phyloP scores from a whole-genome alignment of 2,797 vertebrate genomes.

The Pangasius krempfi region DNA sequence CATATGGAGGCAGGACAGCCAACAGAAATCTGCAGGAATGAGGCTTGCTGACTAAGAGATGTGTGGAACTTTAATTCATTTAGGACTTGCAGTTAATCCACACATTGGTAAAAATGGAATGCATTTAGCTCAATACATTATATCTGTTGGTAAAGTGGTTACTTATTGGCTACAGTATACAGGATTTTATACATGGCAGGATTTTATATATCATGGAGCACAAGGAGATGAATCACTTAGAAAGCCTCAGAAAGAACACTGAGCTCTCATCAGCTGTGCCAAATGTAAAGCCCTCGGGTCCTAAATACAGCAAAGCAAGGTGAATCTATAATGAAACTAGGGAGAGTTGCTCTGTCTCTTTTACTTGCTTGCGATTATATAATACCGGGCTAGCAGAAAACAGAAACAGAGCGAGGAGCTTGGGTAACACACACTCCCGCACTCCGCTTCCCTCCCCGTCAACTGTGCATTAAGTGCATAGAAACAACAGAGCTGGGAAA shows the following conservation, averaged over 20 bases:
- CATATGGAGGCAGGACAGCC: conserved; percentile 33
- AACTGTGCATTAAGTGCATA: conserved; percentile 43
- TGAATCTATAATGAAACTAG: conserved; percentile 50
- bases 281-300: conserved; percentile 45
- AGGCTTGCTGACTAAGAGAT: conserved; percentile 29
- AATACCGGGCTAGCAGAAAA: conserved; percentile 54
- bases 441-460: conserved; percentile 21
- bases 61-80: conserved; percentile 25
- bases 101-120: neutral
- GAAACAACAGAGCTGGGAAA: conserved; percentile 38
- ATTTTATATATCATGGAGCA: conserved; percentile 19
- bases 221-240: conserved; percentile 18
- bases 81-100: neutral
- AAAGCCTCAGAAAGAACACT: conserved; percentile 8
- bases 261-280: conserved; percentile 40
- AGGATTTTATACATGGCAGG: neutral
- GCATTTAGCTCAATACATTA: neutral
- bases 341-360: neutral
- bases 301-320: conserved; percentile 41
- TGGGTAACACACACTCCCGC: conserved; percentile 57
- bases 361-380: conserved; percentile 52
- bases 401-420: conserved; percentile 45
- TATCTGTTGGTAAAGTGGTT: neutral
- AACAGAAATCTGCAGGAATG: conserved; percentile 13
- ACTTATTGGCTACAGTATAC: neutral